Evolutionary conservation across 2,797 vertebrate genomes (phyloP), one percentile per base, ranked within the genome.

Genomic region (Schizopygopsis malacanthus): DNA sequence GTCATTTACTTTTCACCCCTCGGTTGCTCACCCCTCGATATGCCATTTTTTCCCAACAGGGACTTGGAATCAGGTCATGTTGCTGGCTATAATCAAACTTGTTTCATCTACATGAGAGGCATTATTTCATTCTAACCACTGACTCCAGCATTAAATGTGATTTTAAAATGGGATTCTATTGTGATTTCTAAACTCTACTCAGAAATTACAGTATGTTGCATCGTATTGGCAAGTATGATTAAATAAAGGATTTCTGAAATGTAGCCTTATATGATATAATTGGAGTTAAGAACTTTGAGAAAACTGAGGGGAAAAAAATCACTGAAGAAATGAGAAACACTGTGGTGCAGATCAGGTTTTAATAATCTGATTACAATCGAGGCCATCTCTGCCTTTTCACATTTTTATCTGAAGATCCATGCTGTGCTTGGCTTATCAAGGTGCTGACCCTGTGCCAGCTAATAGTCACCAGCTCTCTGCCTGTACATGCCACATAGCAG

Each of bases 381-480:
- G 54, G 59, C 7, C 65, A 43, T 83, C 56, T 72, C 89, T 76
- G 84, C 72, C 52, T 52, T 85, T 86, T 84, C 25, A 59, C 80
- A 47, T 10, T 81, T 88, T 82, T 81, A 67, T 81, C 70, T 28
- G 8, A 79, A 85, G 79, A 79, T 83, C 61, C 85, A 37, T 86
- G 33, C 43, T 63, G 12, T 52, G 45, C 81, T 81, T 89, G 82
- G 72, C 78, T 90, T 88, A 63, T 67, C 88, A 89, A 88, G 63
- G 54, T 41, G 33, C 41, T 65, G 82, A 71, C 47, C 79, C 22
- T 80, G 77, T 83, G 84, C 67, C 79, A 91, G 81, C 69, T 87
- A 88, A 88, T 88, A 78, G 37, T 63, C 71, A 88, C 78, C 85
- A 91, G 72, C 90, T 88, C 83, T 72, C 85, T 83, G 88, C 83